Percentiles rank a stretch among this genome's conserved stretches.
Conservation (phyloP, 2,888 invertebrate species). For the Labia minor region DNA sequence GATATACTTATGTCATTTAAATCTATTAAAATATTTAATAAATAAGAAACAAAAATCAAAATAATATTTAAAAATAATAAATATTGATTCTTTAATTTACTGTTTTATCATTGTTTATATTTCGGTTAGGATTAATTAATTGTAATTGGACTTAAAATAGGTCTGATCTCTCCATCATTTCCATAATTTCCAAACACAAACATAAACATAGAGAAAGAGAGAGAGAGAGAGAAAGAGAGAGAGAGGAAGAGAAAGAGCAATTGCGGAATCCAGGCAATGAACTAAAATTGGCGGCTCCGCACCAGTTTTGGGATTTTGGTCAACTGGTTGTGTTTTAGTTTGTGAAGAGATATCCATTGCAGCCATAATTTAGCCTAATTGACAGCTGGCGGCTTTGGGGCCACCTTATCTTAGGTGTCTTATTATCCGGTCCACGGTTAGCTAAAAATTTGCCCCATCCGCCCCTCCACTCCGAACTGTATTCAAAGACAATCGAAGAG, state of each 20-base stretch:
- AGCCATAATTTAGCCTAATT: neutral
- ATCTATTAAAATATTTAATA: no score
- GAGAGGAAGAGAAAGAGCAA: neutral
- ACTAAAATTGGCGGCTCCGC: neutral
- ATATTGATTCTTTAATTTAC: no score
- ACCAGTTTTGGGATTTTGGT: neutral
- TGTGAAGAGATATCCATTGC: neutral
- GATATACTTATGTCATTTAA: no score
- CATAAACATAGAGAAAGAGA: no score
- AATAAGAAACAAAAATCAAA: no score
- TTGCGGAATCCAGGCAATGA: neutral
- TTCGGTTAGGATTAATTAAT: no score
- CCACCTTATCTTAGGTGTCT: conserved; percentile 13
- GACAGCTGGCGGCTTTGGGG: conserved; percentile 13
- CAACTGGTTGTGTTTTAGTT: neutral
- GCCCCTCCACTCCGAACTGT: no score
- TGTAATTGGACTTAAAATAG: no score
- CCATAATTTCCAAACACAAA: no score
- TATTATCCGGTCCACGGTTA: conserved; percentile 4
- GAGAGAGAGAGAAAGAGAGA: neutral
- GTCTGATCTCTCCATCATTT: no score
- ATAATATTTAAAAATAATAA: no score
- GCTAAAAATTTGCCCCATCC: neutral
- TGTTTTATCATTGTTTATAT: no score
- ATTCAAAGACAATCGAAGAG: neutral